These are phyloP conservation scores for Pandemis cinnamomeana DNA, from an alignment of 2,888 invertebrate genomes.

Conservation along the genomic window DNA sequence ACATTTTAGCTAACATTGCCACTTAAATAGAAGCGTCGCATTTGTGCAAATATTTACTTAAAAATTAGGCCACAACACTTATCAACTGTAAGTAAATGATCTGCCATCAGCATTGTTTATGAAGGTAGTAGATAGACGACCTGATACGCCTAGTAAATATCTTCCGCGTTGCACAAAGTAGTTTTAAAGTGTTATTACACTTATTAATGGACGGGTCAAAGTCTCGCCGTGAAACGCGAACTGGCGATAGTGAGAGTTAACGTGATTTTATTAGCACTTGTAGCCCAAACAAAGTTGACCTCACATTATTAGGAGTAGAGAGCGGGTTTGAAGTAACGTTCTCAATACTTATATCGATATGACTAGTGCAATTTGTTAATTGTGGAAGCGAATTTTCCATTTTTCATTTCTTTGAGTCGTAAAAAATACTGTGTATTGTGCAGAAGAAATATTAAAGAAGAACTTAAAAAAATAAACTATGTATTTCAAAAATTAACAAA, in stretches of 20 bases:
- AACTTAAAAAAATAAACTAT: too few relatives aligned
- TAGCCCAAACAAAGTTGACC: slow-evolving; percentile 14
- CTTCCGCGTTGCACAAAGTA: background rate
- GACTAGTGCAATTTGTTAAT: too few relatives aligned
- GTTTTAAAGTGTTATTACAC: slow-evolving; percentile 2
- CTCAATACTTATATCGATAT: too few relatives aligned
- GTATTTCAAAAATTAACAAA: too few relatives aligned
- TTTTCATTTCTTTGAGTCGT: too few relatives aligned
- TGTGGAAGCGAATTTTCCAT: too few relatives aligned
- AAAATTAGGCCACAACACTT: slow-evolving; percentile 8
- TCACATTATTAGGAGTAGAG: background rate
- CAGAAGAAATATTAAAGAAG: too few relatives aligned
- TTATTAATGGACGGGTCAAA: slow-evolving; percentile 28
- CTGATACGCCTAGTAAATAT: slow-evolving; percentile 2
- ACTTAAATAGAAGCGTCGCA: background rate
- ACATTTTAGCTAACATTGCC: background rate
- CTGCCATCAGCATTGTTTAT: slow-evolving; percentile 5
- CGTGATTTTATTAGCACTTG: slow-evolving; percentile 31
- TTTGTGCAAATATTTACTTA: slow-evolving; percentile 14
- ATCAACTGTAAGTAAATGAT: background rate
- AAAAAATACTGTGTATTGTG: too few relatives aligned
- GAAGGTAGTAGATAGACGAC: slow-evolving; percentile 8
- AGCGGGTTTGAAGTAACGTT: too few relatives aligned
- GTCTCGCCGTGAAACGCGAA: slow-evolving; percentile 34
- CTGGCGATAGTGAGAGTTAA: slow-evolving; percentile 23